Conservation (phyloP, 2,113 vertebrate species). For the Prunella fulvescens region DNA sequence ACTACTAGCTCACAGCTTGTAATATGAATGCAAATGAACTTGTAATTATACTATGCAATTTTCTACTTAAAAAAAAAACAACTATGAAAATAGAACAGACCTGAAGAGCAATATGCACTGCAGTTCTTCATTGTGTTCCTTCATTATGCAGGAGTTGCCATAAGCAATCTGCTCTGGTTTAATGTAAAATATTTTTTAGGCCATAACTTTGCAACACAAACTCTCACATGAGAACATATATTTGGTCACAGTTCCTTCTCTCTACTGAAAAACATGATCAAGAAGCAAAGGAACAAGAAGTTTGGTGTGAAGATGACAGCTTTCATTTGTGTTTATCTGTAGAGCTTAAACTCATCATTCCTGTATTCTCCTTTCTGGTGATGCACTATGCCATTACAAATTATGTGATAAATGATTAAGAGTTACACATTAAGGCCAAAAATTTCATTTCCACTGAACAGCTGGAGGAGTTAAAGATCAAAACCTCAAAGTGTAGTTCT, state of each 20-base stretch:
- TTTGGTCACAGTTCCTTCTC: neutral
- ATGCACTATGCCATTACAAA: neutral
- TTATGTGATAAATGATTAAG: neutral
- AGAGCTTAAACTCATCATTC: neutral
- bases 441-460: conserved; percentile 4
- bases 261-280: neutral
- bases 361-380: neutral
- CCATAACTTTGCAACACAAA: conserved; percentile 47
- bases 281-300: conserved; percentile 8
- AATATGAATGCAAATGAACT: conserved; percentile 83
- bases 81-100: conserved; percentile 75
- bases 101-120: conserved; percentile 73
- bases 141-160: conserved; percentile 75
- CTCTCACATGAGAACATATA: conserved; percentile 17
- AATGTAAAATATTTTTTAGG: conserved; percentile 63
- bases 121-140: conserved; percentile 75
- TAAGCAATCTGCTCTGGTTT: conserved; percentile 73
- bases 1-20: conserved; percentile 72
- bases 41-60: conserved; percentile 80
- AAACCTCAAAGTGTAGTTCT: neutral
- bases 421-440: neutral
- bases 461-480: neutral
- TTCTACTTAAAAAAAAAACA: conserved; percentile 59
- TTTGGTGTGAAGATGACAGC: neutral
- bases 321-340: neutral